Base-by-base conservation (phyloP, 2,888 invertebrate genomes). In the Mesorhabditis spiculigera region DNA sequence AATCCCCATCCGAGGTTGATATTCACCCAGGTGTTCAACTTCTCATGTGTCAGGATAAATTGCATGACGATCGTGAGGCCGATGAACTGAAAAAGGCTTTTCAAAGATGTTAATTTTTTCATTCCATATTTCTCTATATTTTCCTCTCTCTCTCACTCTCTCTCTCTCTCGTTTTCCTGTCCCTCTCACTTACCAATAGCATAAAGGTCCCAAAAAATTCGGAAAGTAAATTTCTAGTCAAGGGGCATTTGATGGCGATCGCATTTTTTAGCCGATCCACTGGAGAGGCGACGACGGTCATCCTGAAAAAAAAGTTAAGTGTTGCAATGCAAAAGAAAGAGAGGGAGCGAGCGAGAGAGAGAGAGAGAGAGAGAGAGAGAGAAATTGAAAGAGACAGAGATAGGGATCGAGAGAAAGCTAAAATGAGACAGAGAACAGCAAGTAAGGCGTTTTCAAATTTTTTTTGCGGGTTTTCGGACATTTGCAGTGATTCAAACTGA, bases 1-100 rank as follows among this genome's bases (percentile, higher is more conserved):
- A 82, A 73, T 42, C 81, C 81, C 80, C 80, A 81, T 68, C 79
- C 79, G 63, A 80, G 68, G 68, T 80, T 80, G 66, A 80, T 77
- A 65, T 81, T 78, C 73, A 84, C 81, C 75, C 79, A 77, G 45
- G 81, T 78, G 78, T 82, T 82, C 61, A 83, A 68, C 67, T 77
- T 80, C 70, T 78, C 81, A 6, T 74, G 67, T 28, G 80, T 75
- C 6, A 83, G 76, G 62, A 82, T 76, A 74, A 80, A 78, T 65
- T 83, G 83, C 73, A 76, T 78, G 41, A 79, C 79, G 64, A 81
- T 77, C 62, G 78, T 78, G 44, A 80, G 73, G n/a, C 82, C 83
- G 65, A 82, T 76, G 68, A 83, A 80, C 73, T 79, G 69, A 68
- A 78, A 68, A 42, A 10, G 63, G 50, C 42, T 45, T n/a, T 67